Conservation (phyloP, 1,140 invertebrate genomes). For the Heterodera carotae region DNA sequence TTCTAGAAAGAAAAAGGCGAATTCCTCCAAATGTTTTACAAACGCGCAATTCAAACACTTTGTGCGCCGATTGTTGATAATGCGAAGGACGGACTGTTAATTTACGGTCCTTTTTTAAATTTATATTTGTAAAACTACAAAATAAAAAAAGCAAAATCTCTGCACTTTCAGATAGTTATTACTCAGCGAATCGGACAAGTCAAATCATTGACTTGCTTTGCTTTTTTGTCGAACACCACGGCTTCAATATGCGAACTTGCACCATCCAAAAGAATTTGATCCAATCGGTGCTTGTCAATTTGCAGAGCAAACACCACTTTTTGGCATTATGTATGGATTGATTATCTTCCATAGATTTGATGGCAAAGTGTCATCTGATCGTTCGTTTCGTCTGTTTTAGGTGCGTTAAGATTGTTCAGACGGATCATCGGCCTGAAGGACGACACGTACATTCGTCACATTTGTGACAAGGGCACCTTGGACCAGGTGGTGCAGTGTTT, state of each 20-base stretch:
- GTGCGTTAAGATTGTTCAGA: slow-evolving; percentile 89
- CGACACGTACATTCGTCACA: slow-evolving; percentile 95
- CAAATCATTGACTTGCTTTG: slow-evolving; percentile 90
- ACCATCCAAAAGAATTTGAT: slow-evolving; percentile 94
- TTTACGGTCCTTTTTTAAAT: slow-evolving; percentile 33
- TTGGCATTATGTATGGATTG: slow-evolving; percentile 80
- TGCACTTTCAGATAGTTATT: slow-evolving; percentile 79
- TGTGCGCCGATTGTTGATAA: slow-evolving; percentile 59
- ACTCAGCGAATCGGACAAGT: slow-evolving; percentile 89
- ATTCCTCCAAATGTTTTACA: slow-evolving; percentile 98
- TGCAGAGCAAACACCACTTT: slow-evolving; percentile 97
- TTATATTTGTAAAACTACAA: background rate
- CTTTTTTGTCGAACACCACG: slow-evolving; percentile 99
- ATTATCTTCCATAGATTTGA: slow-evolving; percentile 19
- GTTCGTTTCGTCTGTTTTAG: slow-evolving; percentile 66
- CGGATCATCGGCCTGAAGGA: slow-evolving; percentile 96
- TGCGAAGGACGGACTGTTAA: slow-evolving; percentile 43
- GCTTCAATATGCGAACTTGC: slow-evolving; percentile 83
- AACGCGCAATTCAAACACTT: slow-evolving; percentile 83
- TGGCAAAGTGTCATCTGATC: background rate
- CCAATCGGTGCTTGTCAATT: slow-evolving; percentile 86
- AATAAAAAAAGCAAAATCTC: background rate
- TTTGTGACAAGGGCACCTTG: slow-evolving; percentile 91
- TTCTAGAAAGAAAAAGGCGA: slow-evolving; percentile 88
- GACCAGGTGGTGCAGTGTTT: slow-evolving; percentile 94